phyloP scores from a whole-genome alignment of 2,797 vertebrate species.

The Serranus cabrilla region DNA sequence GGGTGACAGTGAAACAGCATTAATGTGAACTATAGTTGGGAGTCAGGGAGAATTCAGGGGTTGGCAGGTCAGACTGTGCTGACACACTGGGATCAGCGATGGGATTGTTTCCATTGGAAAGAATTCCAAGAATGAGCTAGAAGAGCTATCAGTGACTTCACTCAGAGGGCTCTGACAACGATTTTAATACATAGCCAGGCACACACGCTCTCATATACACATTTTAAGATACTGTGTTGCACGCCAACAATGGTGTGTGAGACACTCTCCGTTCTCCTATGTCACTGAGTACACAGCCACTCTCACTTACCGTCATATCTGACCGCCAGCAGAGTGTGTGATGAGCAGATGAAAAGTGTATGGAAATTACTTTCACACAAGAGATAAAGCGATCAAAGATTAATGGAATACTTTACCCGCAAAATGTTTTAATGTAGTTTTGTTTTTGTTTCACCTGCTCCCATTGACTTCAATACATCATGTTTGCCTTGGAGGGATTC shows the following conservation, averaged over 20 bases:
- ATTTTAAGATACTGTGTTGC: slow-evolving; percentile 63
- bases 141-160: slow-evolving; percentile 88
- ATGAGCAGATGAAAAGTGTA: slow-evolving; percentile 9
- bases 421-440: no score
- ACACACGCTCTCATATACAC: slow-evolving; percentile 58
- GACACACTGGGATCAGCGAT: slow-evolving; percentile 86
- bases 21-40: slow-evolving; percentile 73
- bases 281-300: slow-evolving; percentile 33
- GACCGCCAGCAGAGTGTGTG: slow-evolving; percentile 14
- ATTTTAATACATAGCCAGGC: slow-evolving; percentile 77
- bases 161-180: slow-evolving; percentile 78
- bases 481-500: no score
- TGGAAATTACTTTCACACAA: slow-evolving; percentile 14
- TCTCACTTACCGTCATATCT: slow-evolving; percentile 39
- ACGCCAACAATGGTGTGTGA: slow-evolving; percentile 60
- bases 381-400: slow-evolving; percentile 7
- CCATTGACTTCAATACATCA: no score
- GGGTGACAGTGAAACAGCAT: slow-evolving; percentile 63
- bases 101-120: slow-evolving; percentile 90
- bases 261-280: slow-evolving; percentile 48
- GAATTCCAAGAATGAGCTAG: slow-evolving; percentile 88
- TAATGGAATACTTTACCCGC: not conserved
- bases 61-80: slow-evolving; percentile 82
- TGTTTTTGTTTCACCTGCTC: no score
- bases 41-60: slow-evolving; percentile 72